Conservation (phyloP, 2,888 invertebrate species). For the Leptothorax acervorum region DNA sequence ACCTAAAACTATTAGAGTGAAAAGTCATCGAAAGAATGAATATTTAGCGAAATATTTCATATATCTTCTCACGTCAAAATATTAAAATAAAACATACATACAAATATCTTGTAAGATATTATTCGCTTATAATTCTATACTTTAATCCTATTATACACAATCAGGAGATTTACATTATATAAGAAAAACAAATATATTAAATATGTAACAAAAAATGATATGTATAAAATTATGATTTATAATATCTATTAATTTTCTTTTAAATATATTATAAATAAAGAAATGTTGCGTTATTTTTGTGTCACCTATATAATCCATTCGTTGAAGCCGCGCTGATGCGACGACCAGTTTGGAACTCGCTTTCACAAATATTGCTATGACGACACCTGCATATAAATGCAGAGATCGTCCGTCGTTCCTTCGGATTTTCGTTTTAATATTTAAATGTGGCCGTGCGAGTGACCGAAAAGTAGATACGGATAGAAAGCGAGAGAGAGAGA, state of each 20-base stretch:
- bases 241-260: not conserved
- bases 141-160: not conserved
- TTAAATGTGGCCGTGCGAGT: constrained; percentile 58
- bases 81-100: not conserved
- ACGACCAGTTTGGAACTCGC: constrained; percentile 52
- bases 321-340: constrained; percentile 14
- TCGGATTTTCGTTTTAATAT: constrained; percentile 75
- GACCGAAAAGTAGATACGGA: not conserved
- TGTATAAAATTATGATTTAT: not conserved
- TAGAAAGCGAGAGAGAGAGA: constrained; percentile 23
- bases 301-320: constrained; percentile 5
- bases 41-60: not conserved
- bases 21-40: not conserved
- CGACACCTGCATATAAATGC: constrained; percentile 81
- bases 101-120: not conserved
- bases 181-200: not conserved
- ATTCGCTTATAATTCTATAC: not conserved
- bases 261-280: constrained; percentile 6
- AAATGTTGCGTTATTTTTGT: constrained; percentile 8
- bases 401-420: constrained; percentile 74
- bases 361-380: constrained; percentile 71
- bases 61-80: not conserved
- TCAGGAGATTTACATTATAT: not conserved
- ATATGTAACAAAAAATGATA: not conserved
- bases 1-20: not conserved